Conservation (phyloP, 2,797 vertebrate species). For the Echiichthys vipera region DNA sequence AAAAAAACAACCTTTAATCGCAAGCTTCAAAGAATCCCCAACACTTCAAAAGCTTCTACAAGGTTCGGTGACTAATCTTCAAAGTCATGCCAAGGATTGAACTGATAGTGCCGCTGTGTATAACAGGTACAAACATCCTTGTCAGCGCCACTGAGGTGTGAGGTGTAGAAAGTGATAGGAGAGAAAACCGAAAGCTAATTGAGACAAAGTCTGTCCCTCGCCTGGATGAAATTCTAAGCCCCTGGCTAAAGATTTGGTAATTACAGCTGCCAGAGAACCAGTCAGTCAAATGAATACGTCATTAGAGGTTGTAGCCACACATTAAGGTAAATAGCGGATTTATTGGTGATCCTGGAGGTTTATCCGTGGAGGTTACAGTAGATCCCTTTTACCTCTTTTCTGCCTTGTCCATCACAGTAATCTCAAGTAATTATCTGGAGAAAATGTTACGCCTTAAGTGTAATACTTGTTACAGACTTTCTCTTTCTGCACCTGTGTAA, state of each 20-base stretch:
- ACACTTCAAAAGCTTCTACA: conserved; percentile 76
- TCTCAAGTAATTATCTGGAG: conserved; percentile 3
- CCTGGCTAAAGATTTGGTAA: conserved; percentile 72
- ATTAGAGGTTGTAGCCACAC: conserved; percentile 66
- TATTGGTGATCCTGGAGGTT: conserved; percentile 52
- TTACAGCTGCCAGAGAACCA: conserved; percentile 72
- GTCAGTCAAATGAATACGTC: conserved; percentile 73
- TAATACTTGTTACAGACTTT: neutral
- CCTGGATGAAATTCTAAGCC: conserved; percentile 62
- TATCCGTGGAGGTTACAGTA: conserved; percentile 19
- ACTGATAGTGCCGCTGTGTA: conserved; percentile 66
- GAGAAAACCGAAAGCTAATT: conserved; percentile 78
- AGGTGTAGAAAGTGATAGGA: conserved; percentile 59
- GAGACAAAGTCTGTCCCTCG: conserved; percentile 77
- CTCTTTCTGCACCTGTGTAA: conserved; percentile 7
- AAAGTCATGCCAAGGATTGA: conserved; percentile 73
- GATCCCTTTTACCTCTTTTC: conserved; percentile 17
- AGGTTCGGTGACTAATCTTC: conserved; percentile 73
- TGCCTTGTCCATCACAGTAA: neutral
- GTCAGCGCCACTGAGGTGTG: conserved; percentile 64
- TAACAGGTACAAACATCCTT: conserved; percentile 73
- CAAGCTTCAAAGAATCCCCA: conserved; percentile 74
- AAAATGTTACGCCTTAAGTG: neutral
- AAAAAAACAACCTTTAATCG: conserved; percentile 15
- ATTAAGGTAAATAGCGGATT: conserved; percentile 66